Evolutionary conservation across 2,113 vertebrate genomes (phyloP).

Genomic region (Crocuta crocuta): DNA sequence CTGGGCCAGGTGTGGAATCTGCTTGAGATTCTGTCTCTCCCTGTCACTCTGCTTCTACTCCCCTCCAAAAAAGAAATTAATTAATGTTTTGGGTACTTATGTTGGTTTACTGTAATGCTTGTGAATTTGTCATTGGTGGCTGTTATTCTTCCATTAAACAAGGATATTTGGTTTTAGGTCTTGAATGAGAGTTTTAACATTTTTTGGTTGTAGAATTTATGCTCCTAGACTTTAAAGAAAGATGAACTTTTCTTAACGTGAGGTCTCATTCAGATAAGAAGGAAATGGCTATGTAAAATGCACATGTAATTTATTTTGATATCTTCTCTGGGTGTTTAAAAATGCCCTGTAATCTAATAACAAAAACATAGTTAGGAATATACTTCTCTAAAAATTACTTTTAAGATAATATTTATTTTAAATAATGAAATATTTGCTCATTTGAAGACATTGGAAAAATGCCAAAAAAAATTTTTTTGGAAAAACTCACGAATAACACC

Average conservation of each 20-base stretch:
- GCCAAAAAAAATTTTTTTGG: not conserved
- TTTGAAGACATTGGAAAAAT: slow-evolving; percentile 16
- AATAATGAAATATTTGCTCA: not conserved
- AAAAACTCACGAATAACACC: not conserved
- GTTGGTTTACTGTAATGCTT: not conserved
- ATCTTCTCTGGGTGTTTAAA: not conserved
- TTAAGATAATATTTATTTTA: not conserved
- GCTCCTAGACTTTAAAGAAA: slow-evolving; percentile 65
- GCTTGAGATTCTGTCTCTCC: no score
- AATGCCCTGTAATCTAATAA: not conserved
- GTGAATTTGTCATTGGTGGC: slow-evolving; percentile 25
- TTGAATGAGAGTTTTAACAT: slow-evolving; percentile 48
- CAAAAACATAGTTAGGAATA: not conserved
- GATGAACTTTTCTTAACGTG: slow-evolving; percentile 56
- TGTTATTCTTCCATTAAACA: slow-evolving; percentile 24
- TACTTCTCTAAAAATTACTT: not conserved
- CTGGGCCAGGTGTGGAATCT: no score
- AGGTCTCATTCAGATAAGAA: not conserved
- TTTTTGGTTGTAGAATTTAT: slow-evolving; percentile 53
- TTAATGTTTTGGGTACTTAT: not conserved
- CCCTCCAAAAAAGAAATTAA: no score
- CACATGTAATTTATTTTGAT: not conserved
- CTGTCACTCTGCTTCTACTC: no score
- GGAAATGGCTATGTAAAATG: not conserved
- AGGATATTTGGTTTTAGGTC: slow-evolving; percentile 22